A percentile compares a stretch with the other conserved stretches of the same genome.
Conservation (phyloP, 2,113 vertebrate genomes). For the Cyanoramphus novaezelandiae region DNA sequence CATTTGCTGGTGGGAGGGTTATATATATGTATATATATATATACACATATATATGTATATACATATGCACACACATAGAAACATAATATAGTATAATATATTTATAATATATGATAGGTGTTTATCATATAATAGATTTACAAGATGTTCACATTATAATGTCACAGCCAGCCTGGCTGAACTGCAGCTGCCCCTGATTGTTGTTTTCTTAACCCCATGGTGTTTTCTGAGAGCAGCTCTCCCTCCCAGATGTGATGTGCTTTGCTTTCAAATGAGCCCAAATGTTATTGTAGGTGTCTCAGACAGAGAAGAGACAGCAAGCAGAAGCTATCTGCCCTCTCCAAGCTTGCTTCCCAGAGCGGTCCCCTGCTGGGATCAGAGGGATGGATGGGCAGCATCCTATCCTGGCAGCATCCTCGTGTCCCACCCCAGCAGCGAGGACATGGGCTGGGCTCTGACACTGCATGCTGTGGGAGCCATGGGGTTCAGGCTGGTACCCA, state of each 20-base stretch:
- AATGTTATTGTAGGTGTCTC: conserved; percentile 49
- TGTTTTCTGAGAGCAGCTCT: neutral
- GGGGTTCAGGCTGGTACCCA: neutral
- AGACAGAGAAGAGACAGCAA: neutral
- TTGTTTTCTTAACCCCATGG: neutral
- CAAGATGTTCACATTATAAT: neutral
- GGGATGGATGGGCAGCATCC: neutral
- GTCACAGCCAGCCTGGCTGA: neutral
- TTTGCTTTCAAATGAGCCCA: neutral
- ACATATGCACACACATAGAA: neutral
- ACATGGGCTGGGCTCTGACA: neutral
- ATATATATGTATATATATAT: accelerated
- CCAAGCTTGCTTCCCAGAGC: neutral
- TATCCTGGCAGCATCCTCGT: neutral
- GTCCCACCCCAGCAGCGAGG: neutral
- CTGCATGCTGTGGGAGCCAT: accelerated
- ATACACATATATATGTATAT: neutral
- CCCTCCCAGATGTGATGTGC: accelerated
- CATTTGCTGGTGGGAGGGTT: neutral
- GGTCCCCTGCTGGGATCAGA: neutral
- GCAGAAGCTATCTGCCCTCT: neutral
- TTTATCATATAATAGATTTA: neutral
- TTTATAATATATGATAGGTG: neutral
- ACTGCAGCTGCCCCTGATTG: neutral
- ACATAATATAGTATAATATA: neutral